These are phyloP conservation scores for Pteronotus mesoamericanus DNA, from an alignment of 2,797 vertebrate genomes.

Conservation along the genomic window DNA sequence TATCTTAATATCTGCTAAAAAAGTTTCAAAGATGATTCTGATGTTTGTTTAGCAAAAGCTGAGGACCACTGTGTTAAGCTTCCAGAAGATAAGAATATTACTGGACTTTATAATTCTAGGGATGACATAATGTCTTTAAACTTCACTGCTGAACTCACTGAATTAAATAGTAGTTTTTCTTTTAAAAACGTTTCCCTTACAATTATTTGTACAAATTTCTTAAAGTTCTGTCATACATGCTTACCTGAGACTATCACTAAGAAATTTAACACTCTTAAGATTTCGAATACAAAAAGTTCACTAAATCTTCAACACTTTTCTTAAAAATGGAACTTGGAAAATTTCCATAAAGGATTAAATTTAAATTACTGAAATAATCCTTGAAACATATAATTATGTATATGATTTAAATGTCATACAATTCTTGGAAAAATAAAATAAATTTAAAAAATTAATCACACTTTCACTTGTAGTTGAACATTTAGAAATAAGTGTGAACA, in stretches of 20 bases:
- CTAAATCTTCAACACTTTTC: background rate
- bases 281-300: background rate
- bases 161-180: constrained; percentile 27
- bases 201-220: constrained; percentile 11
- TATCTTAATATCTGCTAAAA: background rate
- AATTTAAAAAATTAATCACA: background rate
- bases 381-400: constrained; percentile 20
- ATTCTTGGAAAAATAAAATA: background rate
- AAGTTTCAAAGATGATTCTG: background rate
- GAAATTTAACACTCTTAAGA: background rate
- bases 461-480: background rate
- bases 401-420: background rate
- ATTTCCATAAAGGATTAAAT: constrained; percentile 1
- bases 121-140: background rate
- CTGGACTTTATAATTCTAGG: background rate
- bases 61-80: background rate
- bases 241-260: constrained; percentile 16
- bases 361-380: constrained; percentile 12
- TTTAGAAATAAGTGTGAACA: background rate
- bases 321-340: constrained; percentile 32
- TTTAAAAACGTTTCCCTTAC: background rate
- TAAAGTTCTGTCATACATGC: background rate
- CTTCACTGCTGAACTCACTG: background rate
- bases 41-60: background rate
- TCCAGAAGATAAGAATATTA: background rate